Evolutionary conservation across 1,140 invertebrate genomes (phyloP), one percentile per base, ranked within the genome.

Genomic region (Colletes latitarsis): DNA sequence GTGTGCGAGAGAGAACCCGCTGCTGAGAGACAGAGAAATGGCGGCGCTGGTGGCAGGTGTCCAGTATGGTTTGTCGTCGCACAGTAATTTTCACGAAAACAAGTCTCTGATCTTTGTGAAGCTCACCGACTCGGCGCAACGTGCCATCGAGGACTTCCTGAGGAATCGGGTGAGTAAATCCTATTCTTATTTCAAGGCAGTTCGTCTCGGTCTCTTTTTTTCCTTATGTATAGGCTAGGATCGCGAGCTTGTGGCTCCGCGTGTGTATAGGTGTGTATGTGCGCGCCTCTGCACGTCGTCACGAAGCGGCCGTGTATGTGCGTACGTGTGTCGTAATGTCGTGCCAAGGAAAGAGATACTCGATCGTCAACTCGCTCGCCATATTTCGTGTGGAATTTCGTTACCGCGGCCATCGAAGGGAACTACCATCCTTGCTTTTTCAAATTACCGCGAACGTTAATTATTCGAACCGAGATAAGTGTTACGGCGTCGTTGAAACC

Each of bases 61-160:
- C 95, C 96, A 98, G 95, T 98, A 98, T 97, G 97, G 97, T 95
- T 97, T 98, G 95, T 97, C 97, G 94, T 97, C 97, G 93, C 96
- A 97, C 93, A 95, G 95, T 94, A 95, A 95, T 95, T 96, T 96
- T 94, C 95, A 96, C 95, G 96, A 96, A 94, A 96, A 96, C 94
- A 98, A 98, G 95, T 96, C 97, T 91, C 95, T 98, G 92, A 96
- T 98, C 93, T 98, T 98, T 94, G 97, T 98, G 91, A 98, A 98
- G 96, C 95, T 98, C 91, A 98, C 98, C 89, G 98, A 98, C 95
- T 98, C 98, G 81, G 97, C 97, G 86, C 95, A 96, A 88, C 97
- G 96, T 94, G 96, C 97, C 91, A 97, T 98, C 93, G 97, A 98
- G 92, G 97, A 98, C 92, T 98, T 96, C 94, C 93, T 97, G 89